These are phyloP conservation scores for Drymonia ruficornis DNA, from an alignment of 2,888 invertebrate species.

Conservation along the genomic window DNA sequence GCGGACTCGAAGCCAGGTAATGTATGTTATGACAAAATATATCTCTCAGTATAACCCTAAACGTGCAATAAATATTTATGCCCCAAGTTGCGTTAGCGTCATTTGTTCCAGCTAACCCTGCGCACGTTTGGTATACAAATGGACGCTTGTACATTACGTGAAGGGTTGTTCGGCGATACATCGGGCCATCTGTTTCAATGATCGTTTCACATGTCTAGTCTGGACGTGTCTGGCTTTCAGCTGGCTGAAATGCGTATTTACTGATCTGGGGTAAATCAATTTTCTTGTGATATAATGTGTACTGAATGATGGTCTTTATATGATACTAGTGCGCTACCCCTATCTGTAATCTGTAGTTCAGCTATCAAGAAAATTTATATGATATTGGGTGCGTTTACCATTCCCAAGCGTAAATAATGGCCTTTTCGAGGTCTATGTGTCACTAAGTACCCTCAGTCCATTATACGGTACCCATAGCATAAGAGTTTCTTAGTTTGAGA, in stretches of 20 bases:
- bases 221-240: conserved; percentile 34
- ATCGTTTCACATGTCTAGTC: conserved; percentile 35
- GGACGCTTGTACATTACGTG: conserved; percentile 16
- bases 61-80: conserved; percentile 18
- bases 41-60: background rate
- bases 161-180: conserved; percentile 18
- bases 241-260: conserved; percentile 2
- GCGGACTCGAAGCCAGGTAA: no score
- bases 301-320: background rate
- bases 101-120: conserved; percentile 23
- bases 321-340: no score
- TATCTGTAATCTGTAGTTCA: no score
- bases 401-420: no score
- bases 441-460: no score
- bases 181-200: conserved; percentile 45
- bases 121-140: conserved; percentile 20
- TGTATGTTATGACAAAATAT: no score
- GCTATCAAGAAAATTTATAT: no score
- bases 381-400: no score
- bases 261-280: conserved; percentile 5
- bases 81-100: conserved; percentile 12
- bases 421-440: no score
- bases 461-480: no score
- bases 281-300: background rate
- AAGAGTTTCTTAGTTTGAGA: no score